Base-by-base conservation (phyloP, 2,113 vertebrate species). In the Zosterops japonicus region DNA sequence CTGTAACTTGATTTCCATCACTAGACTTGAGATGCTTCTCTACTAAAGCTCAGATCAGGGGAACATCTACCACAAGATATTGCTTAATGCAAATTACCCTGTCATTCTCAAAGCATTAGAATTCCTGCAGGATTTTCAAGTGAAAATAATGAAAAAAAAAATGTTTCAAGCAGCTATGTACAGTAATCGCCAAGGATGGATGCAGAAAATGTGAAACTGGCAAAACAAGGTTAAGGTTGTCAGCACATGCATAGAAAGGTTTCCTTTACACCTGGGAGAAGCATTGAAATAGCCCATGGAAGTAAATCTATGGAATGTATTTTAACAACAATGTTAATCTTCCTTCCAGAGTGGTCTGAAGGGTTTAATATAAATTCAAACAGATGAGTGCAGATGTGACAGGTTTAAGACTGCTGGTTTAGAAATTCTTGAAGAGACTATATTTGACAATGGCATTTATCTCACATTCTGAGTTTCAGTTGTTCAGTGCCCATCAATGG, bases 151-250 rank as follows among this genome's bases (percentile, higher is more conserved):
- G 42, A 76, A 60, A 50, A 71, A 53, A 49, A 42, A 7, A 53
- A 78, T 5, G n/a, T 85, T 89, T 83, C 70, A 87, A 96, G 94
- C 91, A 94, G 71, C 50, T 61, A 42, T 44, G 57, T 87, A 89
- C 5, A 92, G 60, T 41, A 87, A n/a, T 79, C 95, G 83, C 70
- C 81, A 94, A 89, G 89, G 87, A 94, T 96, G 94, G 91, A 95
- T 85, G 61, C 77, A 94, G 77, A 93, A 94, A 91, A 87, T 3
- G 61, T 86, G 77, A 83, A 94, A 94, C 52, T 83, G 77, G 89
- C 87, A 95, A 94, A 95, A 72, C 29, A 96, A 97, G 47, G 77
- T 89, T 95, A 95, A 97, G 94, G 95, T 95, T 95, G 95, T 94
- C 94, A 95, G 96, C 95, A 95, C 89, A 97, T 95, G 95, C 94